Evolutionary conservation across 2,113 vertebrate genomes (phyloP), one percentile per base, ranked within the genome.

Genomic region (Rhegmatorhina hoffmannsi): DNA sequence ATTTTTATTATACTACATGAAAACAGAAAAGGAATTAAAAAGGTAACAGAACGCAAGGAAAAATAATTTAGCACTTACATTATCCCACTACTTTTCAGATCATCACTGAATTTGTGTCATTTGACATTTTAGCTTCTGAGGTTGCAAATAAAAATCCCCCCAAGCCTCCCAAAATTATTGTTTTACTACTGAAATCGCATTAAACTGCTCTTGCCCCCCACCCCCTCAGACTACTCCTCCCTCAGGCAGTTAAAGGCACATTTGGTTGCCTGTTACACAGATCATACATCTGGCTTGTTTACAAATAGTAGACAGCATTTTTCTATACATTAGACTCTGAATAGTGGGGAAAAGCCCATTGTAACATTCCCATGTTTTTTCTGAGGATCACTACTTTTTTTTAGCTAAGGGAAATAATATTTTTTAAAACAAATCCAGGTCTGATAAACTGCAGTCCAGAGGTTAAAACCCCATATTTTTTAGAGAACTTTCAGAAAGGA

Each of bases 391-490:
- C 17, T 76, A 49, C 34, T 34, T 29, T 36, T 81, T 62, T 70
- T 36, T 33, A 24, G 12, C 49, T 17, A 40, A 12, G 40, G 13
- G 24, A n/a, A 96, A 94, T n/a, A 85, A 12, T 31, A 74, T 43
- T 92, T 96, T 96, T 28, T 83, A 89, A 72, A 94, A 90, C 59
- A 95, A 96, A 59, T 73, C 50, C 68, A 95, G 25, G 26, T 31
- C 58, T 87, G 38, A 97, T 38, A 86, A 90, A 85, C 73, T 92
- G 28, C 34, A 72, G 59, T 67, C 63, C 88, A 89, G 85, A 86
- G 50, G 50, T 84, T 89, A 94, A 95, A 63, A 38, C 36, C 31
- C 13, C 17, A 59, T 34, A 52, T 46, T 87, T 95, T n/a, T 78
- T 29, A 31, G 52, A 60, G 66, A 88, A 67, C 75, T 89, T 55